Evolutionary conservation across 2,888 invertebrate genomes (phyloP), one percentile per base, ranked within the genome.

Genomic region (Drosophila ezoana): DNA sequence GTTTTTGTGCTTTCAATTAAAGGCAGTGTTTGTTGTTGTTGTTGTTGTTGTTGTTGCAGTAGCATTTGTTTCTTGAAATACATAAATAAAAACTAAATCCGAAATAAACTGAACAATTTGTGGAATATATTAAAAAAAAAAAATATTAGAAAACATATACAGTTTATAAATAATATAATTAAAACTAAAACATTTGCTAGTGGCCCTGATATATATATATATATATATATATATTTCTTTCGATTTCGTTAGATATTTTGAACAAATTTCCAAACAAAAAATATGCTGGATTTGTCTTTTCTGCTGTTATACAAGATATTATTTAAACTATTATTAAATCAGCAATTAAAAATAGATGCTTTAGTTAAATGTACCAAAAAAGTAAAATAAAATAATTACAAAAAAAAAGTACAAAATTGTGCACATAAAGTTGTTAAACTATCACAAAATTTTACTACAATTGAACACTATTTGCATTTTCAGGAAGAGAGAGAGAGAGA

Each of bases 1-100:
- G 38, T 41, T 77, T 28, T 69, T 67, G 73, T 80, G 77, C 70
- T 59, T 76, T 53, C 37, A 32, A 63, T 75, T 76, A 79, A 82
- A 81, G 85, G 85, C 85, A 85, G 85, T 85, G 85, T 84, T 81
- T 62, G 74, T 76, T 76, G 63, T 67, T 74, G 18, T 77, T 60
- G 49, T 75, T 79, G 53, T 74, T 73, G 70, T 76, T 71, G 71
- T 54, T 66, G 79, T 72, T 52, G 67, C 45, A 45, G 53, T 59
- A 53, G 61, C 60, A 62, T 40, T 57, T 59, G 37, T 40, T 48
- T 43, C 28, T 48, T 48, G 49, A 54, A 52, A 51, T 66, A 57
- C 5, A 53, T 45, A 72, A 41, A 63, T 48, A 38, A 48, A 56
- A 68, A 57, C 38, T 64, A 68, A 70, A 60, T 60, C 18, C 64